phyloP scores from a whole-genome alignment of 1,140 invertebrate genomes.

The Euschistus heros region DNA sequence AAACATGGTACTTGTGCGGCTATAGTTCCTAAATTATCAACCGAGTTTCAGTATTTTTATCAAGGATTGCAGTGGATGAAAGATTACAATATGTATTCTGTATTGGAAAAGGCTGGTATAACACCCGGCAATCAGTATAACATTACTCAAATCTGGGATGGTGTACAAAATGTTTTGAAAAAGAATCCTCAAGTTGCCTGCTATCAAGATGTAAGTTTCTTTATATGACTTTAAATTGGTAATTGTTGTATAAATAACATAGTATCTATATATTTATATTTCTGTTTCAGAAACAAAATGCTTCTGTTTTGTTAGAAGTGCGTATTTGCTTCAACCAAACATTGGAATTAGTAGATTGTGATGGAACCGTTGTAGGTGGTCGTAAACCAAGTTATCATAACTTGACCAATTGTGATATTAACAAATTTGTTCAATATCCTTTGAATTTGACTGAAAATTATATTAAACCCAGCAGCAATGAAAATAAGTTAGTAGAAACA shows the following conservation, averaged over 20 bases:
- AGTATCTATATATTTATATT: slow-evolving; percentile 1
- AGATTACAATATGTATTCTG: slow-evolving; percentile 49
- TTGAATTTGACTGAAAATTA: neutral
- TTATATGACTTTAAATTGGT: neutral
- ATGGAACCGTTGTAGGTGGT: slow-evolving; percentile 22
- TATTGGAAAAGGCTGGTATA: slow-evolving; percentile 46
- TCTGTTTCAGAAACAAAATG: slow-evolving; percentile 26
- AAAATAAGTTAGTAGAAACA: neutral
- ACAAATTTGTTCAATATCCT: neutral
- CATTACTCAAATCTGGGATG: slow-evolving; percentile 44
- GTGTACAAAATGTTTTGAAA: slow-evolving; percentile 42
- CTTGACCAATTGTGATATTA: neutral
- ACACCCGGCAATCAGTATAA: slow-evolving; percentile 47
- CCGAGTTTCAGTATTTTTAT: slow-evolving; percentile 60
- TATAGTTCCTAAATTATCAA: slow-evolving; percentile 45
- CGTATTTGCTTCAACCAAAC: slow-evolving; percentile 30
- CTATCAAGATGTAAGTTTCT: slow-evolving; percentile 37
- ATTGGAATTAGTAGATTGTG: slow-evolving; percentile 27
- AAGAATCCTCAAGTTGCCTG: slow-evolving; percentile 53
- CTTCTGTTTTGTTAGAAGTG: slow-evolving; percentile 27
- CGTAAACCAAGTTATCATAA: slow-evolving; percentile 1
- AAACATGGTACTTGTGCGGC: slow-evolving; percentile 77
- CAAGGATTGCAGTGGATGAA: slow-evolving; percentile 51
- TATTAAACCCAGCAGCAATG: neutral
- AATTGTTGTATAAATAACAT: neutral